A percentile compares a stretch with the other conserved stretches of the same genome.
These are phyloP conservation scores for Drosophila peninsularis DNA, from an alignment of 2,888 invertebrate species.

Conservation along the genomic window DNA sequence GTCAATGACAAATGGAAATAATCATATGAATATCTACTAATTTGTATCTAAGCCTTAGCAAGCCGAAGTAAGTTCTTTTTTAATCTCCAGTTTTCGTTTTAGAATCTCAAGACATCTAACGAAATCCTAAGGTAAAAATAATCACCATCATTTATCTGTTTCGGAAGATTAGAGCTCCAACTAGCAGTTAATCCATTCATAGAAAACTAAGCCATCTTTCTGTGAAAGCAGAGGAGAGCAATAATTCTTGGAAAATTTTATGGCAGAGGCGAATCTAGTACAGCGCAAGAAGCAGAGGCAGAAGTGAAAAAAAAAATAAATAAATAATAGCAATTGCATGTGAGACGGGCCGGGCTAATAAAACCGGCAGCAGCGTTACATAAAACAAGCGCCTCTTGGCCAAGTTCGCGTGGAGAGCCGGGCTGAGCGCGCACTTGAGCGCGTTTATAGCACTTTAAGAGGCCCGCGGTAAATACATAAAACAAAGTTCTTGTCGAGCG, in stretches of 20 bases:
- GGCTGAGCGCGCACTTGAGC: conserved; percentile 43
- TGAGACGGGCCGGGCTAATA: conserved; percentile 50
- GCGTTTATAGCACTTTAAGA: conserved; percentile 74
- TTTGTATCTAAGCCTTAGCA: neutral
- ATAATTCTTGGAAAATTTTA: conserved; percentile 58
- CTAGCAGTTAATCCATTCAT: conserved; percentile 53
- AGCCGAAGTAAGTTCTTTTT: neutral
- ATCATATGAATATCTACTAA: neutral
- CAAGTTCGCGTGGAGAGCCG: conserved; percentile 19
- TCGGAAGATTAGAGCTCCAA: conserved; percentile 49
- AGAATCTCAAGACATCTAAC: neutral
- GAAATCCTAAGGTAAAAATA: conserved; percentile 2
- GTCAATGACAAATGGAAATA: neutral
- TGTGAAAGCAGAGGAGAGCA: conserved; percentile 43
- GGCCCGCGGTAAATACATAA: conserved; percentile 52
- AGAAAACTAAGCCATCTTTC: conserved; percentile 45
- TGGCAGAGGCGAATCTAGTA: conserved; percentile 18
- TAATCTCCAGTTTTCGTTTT: neutral
- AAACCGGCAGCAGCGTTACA: conserved; percentile 43
- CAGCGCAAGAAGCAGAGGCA: conserved; percentile 2
- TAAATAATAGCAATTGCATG: conserved; percentile 74
- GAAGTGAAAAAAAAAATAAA: conserved; percentile 42
- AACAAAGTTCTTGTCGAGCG: conserved; percentile 36
- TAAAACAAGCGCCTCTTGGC: conserved; percentile 45
- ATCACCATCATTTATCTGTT: conserved; percentile 36